Base-by-base conservation (phyloP, 2,113 vertebrate species). In the Garra rufa region DNA sequence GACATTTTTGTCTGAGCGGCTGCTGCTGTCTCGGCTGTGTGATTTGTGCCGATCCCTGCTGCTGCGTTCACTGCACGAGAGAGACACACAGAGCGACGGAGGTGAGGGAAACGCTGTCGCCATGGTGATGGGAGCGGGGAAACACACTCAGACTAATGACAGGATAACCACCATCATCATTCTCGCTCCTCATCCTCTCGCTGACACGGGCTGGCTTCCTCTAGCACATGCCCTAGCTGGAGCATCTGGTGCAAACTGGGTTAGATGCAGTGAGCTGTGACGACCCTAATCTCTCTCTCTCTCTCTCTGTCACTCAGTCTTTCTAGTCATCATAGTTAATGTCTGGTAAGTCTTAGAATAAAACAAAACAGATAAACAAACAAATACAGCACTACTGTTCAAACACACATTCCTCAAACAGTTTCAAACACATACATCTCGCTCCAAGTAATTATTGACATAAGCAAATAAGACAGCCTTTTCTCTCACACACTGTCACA, bases 1-100 rank as follows among this genome's bases (percentile, higher is more conserved):
- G 74, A 99, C 96, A 0, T 98, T 98, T 89, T 99, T 99, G 91
- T 99, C 98, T 0, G 96, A 97, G 24, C 96, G 96, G 85, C 95
- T 94, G 86, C 95, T 94, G 86, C 83, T 93, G 84, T 98, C 98
- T 92, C 97, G 98, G 92, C 91, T 97, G 71, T 96, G 95, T 0
- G 96, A 94, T 94, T 97, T 99, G 93, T 98, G 97, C 71, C 96
- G 95, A 85, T 98, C 97, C 48, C 96, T 95, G 85, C 94, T 95
- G 85, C 94, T 97, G 91, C 97, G 95, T 89, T 96, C 95, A 57
- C 96, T 96, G 83, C 30, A 85, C 26, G 71, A 48, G 46, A 86
- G 76, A 48, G 41, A 85, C 10, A 86, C 48, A 84, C 70, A 89
- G 30, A 84, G 38, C 3, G 71, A 52, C 8, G 65, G 71, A 44